Percentiles rank a stretch among this genome's conserved stretches.
phyloP scores from a whole-genome alignment of 37 sponge, comb jelly and placozoan genomes.

The Petrosia ficiformis region DNA sequence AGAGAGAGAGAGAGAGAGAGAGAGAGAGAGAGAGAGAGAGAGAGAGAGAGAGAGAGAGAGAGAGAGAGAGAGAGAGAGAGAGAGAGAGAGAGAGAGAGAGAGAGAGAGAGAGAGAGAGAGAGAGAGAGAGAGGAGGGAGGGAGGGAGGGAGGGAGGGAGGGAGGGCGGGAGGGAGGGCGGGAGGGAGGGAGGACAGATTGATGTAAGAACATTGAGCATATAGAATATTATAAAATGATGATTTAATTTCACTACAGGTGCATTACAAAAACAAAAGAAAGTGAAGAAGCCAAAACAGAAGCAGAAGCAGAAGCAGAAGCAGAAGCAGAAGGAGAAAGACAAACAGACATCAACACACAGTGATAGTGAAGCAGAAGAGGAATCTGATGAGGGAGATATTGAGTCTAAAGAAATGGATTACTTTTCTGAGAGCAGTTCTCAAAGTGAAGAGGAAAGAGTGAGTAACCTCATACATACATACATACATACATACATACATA shows the following conservation, averaged over 20 bases:
- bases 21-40: conserved; percentile 16
- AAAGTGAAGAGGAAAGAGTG: conserved; percentile 40
- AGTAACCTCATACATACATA: not conserved
- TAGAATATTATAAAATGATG: no score
- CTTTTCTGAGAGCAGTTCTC: conserved; percentile 66
- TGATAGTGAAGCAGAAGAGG: conserved; percentile 45
- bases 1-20: not conserved
- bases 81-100: conserved; percentile 18
- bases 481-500: conserved; percentile 4
- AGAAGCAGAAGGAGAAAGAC: conserved; percentile 2
- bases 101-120: conserved; percentile 28
- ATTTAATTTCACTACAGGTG: no score
- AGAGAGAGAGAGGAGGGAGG: not conserved
- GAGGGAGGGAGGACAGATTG: conserved; percentile 18
- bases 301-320: not conserved
- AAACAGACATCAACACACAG: not conserved
- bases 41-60: no score
- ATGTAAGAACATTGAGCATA: not conserved
- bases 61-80: not conserved
- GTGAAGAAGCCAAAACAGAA: not conserved
- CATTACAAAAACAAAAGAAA: not conserved
- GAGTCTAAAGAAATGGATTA: conserved; percentile 90
- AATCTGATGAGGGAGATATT: conserved; percentile 80
- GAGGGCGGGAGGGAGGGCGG: no score
- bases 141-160: conserved; percentile 23